These are phyloP conservation scores for Auanema freiburgensis DNA, from an alignment of 2,888 invertebrate genomes.

Conservation along the genomic window DNA sequence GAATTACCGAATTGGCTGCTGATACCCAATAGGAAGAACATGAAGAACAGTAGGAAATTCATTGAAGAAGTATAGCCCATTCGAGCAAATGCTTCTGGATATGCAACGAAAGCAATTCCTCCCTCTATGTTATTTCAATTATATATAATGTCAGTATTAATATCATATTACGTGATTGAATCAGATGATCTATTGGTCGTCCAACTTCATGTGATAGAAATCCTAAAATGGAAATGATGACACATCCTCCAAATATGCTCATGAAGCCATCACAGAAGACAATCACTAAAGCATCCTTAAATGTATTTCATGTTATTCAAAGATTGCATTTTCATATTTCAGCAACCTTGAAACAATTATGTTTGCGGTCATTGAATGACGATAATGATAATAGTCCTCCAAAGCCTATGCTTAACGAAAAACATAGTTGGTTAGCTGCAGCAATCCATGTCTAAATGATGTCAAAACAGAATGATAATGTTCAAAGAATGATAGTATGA, in stretches of 20 bases:
- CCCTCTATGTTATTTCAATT: conserved; percentile 1
- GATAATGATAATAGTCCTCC: conserved; percentile 55
- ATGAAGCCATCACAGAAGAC: conserved; percentile 50
- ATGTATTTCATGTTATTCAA: not conserved
- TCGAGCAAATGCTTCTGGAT: conserved; percentile 64
- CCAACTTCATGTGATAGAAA: conserved; percentile 23
- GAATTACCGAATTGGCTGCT: conserved; percentile 23
- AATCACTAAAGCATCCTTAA: conserved; percentile 50
- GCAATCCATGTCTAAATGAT: conserved; percentile 45
- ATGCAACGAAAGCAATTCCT: conserved; percentile 65
- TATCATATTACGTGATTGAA: not conserved
- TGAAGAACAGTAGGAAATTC: conserved; percentile 65
- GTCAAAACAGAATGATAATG: no score
- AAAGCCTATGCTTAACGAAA: conserved; percentile 55
- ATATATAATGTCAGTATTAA: not conserved
- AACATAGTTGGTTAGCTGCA: conserved; percentile 57
- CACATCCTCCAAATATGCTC: conserved; percentile 43
- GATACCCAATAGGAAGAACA: conserved; percentile 65
- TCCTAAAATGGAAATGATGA: conserved; percentile 48
- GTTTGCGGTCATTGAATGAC: conserved; percentile 50
- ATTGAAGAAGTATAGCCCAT: conserved; percentile 61
- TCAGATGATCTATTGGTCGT: not conserved
- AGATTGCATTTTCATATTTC: not conserved
- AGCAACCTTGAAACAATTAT: conserved; percentile 49
- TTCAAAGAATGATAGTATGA: no score